Percentiles rank a stretch among this genome's conserved stretches.
Evolutionary conservation across 2,888 invertebrate species (phyloP).

Genomic region (Drosophila mayaguana): DNA sequence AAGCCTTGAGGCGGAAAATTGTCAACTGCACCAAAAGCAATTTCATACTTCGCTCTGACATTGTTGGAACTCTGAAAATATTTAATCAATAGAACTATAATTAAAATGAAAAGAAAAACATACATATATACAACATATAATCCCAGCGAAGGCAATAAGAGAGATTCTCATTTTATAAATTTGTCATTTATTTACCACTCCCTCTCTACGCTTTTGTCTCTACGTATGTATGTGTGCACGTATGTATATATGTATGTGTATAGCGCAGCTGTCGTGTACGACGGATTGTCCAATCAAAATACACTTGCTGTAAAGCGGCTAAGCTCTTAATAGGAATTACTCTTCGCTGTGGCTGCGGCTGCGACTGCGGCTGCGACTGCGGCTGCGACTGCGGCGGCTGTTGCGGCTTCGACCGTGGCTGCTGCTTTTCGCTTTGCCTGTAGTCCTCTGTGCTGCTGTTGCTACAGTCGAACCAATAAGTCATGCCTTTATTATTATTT

Average conservation of each 20-base stretch:
- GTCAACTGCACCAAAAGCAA: too few species aligned
- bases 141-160: background rate
- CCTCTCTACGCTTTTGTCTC: background rate
- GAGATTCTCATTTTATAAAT: conserved; percentile 4
- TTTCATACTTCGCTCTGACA: too few species aligned
- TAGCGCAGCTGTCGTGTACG: background rate
- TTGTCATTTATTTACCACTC: background rate
- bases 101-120: background rate
- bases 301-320: conserved; percentile 49
- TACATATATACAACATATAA: background rate
- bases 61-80: too few species aligned
- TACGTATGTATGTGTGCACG: background rate
- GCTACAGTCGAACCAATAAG: conserved; percentile 53
- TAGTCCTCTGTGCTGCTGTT: conserved; percentile 6
- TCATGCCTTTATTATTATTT: conserved; percentile 72
- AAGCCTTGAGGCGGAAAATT: too few species aligned
- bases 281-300: conserved; percentile 39
- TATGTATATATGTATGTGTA: background rate
- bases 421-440: conserved; percentile 3
- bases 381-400: background rate
- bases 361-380: conserved; percentile 1
- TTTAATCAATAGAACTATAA: background rate
- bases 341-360: conserved; percentile 15
- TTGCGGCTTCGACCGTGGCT: background rate
- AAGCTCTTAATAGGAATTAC: conserved; percentile 62